Evolutionary conservation across 2,113 vertebrate genomes (phyloP), one percentile per base, ranked within the genome.

Genomic region (Eptesicus fuscus): DNA sequence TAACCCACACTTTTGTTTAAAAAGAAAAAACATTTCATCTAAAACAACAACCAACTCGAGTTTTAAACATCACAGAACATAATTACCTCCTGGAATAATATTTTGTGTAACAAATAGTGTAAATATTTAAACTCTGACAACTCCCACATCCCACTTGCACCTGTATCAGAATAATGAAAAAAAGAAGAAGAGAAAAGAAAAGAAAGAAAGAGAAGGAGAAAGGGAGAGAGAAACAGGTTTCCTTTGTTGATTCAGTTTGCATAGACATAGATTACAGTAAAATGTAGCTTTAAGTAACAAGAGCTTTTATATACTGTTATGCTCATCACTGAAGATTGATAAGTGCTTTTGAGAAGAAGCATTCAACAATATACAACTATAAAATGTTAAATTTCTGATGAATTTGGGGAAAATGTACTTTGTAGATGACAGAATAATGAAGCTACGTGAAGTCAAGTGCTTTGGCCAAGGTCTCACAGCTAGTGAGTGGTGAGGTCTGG

Each of bases 301-400:
- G 3, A 47, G 70, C 0, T 85, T 96, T 96, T 22, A 69, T 93
- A 97, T 95, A 70, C 0, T 83, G 96, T 96, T 22, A 67, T 95
- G 97, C 95, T 94, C 70, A 95, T 37, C 65, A 94, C 9, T n/a
- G 90, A 97, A 93, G 84, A 22, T 22, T 6, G 18, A 76, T 61
- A 91, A 86, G 61, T 74, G 7, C 18, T 73, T 95, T 92, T 79
- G 40, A 18, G n/a, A 83, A 74, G 51, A 77, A 42, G 3, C 12
- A 16, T 28, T 95, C n/a, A 40, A 44, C 6, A 22, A 56, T 4
- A 82, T 10, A 42, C 3, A 44, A 76, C 37, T 51, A 86, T 71
- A 79, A 82, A 88, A 79, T 17, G 0, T 59, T 65, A 88, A 74
- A 42, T 95, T 86, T 49, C 73, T 86, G 70, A 16, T 91, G 79